Percentiles rank a stretch among this genome's conserved stretches.
These are phyloP conservation scores for Euthynnus affinis DNA, from an alignment of 2,797 vertebrate genomes.

Conservation along the genomic window DNA sequence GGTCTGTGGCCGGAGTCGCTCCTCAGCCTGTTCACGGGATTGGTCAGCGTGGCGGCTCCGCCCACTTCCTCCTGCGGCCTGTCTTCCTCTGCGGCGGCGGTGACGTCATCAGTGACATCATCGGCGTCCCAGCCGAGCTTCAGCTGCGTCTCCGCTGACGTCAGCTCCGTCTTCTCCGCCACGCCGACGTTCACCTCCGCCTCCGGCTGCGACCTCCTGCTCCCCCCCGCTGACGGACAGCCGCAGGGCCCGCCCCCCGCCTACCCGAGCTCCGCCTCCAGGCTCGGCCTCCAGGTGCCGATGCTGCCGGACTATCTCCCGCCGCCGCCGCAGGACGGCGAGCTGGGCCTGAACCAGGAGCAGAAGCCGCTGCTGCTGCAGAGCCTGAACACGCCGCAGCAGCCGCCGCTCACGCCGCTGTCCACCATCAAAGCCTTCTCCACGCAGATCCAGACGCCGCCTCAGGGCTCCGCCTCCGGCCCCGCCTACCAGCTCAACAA, in stretches of 20 bases:
- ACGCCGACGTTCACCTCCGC: conserved; percentile 62
- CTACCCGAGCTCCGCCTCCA: conserved; percentile 85
- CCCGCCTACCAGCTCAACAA: conserved; percentile 87
- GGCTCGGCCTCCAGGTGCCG: conserved; percentile 80
- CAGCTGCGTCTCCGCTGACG: conserved; percentile 80
- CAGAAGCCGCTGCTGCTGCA: conserved; percentile 88
- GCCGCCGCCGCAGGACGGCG: conserved; percentile 75
- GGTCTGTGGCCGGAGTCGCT: conserved; percentile 95
- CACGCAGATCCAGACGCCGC: conserved; percentile 82
- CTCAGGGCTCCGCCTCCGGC: conserved; percentile 72
- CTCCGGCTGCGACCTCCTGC: conserved; percentile 84
- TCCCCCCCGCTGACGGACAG: conserved; percentile 73
- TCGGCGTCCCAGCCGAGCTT: conserved; percentile 63
- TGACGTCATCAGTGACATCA: conserved; percentile 48
- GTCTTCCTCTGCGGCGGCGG: conserved; percentile 73
- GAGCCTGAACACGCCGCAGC: conserved; percentile 53
- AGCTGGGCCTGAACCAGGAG: conserved; percentile 84
- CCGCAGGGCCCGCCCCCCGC: conserved; percentile 86
- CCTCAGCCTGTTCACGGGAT: conserved; percentile 93
- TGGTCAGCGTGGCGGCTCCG: conserved; percentile 88
- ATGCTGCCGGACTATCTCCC: conserved; percentile 96
- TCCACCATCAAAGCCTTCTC: conserved; percentile 97
- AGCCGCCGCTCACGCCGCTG: conserved; percentile 92
- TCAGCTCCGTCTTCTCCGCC: conserved; percentile 56
- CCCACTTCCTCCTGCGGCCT: conserved; percentile 52